phyloP scores from a whole-genome alignment of 2,888 invertebrate genomes.

The Caenorhabditis afra region DNA sequence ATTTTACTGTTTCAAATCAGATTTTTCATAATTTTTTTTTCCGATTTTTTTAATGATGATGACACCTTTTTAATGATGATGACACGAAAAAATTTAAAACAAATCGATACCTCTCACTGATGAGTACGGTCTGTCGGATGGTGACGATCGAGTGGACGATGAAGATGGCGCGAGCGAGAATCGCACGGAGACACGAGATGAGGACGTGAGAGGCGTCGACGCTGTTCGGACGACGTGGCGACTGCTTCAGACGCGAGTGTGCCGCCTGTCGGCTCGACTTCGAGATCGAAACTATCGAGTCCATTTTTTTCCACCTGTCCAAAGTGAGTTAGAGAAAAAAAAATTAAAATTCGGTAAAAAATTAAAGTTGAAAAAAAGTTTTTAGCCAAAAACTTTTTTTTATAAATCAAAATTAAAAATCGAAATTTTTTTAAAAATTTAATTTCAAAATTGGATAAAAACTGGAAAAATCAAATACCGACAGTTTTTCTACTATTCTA shows the following conservation, averaged over 20 bases:
- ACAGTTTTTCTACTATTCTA: too few species aligned
- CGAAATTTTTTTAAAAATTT: too few species aligned
- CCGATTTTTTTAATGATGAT: too few species aligned
- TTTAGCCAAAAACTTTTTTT: too few species aligned
- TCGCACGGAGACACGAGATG: slow-evolving; percentile 68
- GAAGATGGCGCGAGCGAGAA: slow-evolving; percentile 75
- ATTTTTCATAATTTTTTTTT: too few species aligned
- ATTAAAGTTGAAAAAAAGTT: too few species aligned
- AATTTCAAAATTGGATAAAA: too few species aligned
- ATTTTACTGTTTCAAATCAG: too few species aligned
- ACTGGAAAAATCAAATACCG: too few species aligned
- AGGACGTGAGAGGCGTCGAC: slow-evolving; percentile 56
- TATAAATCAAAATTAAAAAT: too few species aligned
- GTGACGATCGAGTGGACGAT: slow-evolving; percentile 77
- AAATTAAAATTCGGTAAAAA: background rate
- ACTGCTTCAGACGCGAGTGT: slow-evolving; percentile 19
- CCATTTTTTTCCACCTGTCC: slow-evolving; percentile 17
- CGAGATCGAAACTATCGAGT: slow-evolving; percentile 43
- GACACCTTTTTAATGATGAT: too few species aligned
- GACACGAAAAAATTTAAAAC: too few species aligned
- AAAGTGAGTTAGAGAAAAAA: background rate
- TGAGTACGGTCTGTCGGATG: slow-evolving; percentile 91
- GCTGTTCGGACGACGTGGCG: slow-evolving; percentile 40
- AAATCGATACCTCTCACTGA: slow-evolving; percentile 82
- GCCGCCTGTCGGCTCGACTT: slow-evolving; percentile 28